Evolutionary conservation across 2,888 invertebrate species (phyloP).

Genomic region (Petrophora chlorosata): DNA sequence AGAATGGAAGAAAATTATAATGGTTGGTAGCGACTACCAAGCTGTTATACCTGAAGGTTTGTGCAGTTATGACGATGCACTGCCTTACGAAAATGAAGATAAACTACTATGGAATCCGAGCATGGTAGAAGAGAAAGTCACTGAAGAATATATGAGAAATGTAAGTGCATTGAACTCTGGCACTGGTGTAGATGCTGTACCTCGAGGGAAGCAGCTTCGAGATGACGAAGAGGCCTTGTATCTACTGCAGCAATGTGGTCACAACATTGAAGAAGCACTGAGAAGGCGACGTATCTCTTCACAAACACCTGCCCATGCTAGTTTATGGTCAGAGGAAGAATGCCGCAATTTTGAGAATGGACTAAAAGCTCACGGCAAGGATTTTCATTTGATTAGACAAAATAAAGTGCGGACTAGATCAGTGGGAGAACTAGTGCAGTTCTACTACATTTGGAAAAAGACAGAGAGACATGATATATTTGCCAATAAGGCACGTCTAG

Average conservation of each 20-base stretch:
- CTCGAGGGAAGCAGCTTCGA: conserved; percentile 89
- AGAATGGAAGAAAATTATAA: conserved; percentile 96
- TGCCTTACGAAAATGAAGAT: conserved; percentile 97
- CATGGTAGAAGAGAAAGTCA: conserved; percentile 87
- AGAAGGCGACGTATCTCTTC: conserved; percentile 90
- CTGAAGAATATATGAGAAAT: conserved; percentile 91
- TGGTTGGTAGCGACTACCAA: conserved; percentile 97
- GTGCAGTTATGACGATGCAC: conserved; percentile 95
- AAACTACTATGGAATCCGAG: conserved; percentile 96
- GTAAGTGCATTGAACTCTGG: conserved; percentile 77
- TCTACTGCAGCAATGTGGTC: conserved; percentile 95
- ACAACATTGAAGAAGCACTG: conserved; percentile 96
- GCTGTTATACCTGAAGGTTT: conserved; percentile 96
- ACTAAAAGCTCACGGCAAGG: conserved; percentile 96
- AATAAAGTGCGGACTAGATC: conserved; percentile 97
- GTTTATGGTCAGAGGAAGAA: conserved; percentile 98
- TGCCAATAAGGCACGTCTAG: conserved; percentile 93
- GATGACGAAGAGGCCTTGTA: conserved; percentile 96
- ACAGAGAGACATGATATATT: conserved; percentile 97
- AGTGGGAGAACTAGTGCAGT: conserved; percentile 98
- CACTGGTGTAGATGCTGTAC: conserved; percentile 81
- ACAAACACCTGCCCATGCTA: conserved; percentile 88
- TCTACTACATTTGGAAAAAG: conserved; percentile 99
- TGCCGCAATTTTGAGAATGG: conserved; percentile 98
- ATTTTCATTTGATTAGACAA: conserved; percentile 96